Evolutionary conservation across 2,888 invertebrate species (phyloP).

Genomic region (Hedya salicella): DNA sequence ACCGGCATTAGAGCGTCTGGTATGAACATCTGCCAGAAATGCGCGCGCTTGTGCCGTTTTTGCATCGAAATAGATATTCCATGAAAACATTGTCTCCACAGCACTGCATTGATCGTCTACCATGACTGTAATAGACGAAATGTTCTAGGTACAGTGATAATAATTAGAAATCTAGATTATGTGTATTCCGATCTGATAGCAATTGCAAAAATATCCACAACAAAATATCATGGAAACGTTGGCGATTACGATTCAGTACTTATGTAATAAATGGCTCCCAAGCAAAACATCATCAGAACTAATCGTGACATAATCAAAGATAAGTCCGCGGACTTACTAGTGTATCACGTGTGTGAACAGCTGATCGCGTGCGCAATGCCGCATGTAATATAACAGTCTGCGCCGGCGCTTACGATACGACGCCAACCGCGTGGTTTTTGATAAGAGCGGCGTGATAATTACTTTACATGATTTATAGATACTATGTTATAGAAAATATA

Average conservation of each 20-base stretch:
- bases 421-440: constrained; percentile 23
- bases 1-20: too few species aligned
- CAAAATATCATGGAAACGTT: background rate
- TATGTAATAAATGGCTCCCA: background rate
- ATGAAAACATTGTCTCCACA: too few species aligned
- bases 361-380: constrained; percentile 66
- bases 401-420: constrained; percentile 48
- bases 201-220: background rate
- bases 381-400: constrained; percentile 64
- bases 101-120: too few species aligned
- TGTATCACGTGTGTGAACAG: constrained; percentile 61
- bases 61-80: too few species aligned
- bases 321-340: constrained; percentile 11
- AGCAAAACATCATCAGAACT: background rate
- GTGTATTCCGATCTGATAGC: background rate
- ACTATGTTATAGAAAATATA: background rate
- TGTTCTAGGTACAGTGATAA: too few species aligned
- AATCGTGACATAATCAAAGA: background rate
- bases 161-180: background rate
- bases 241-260: too few species aligned
- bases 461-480: constrained; percentile 25
- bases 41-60: too few species aligned
- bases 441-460: constrained; percentile 22
- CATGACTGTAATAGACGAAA: too few species aligned
- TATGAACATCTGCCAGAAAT: too few species aligned